Evolutionary conservation across 2,113 vertebrate species (phyloP), one percentile per base, ranked within the genome.

Genomic region (Dipodomys merriami): DNA sequence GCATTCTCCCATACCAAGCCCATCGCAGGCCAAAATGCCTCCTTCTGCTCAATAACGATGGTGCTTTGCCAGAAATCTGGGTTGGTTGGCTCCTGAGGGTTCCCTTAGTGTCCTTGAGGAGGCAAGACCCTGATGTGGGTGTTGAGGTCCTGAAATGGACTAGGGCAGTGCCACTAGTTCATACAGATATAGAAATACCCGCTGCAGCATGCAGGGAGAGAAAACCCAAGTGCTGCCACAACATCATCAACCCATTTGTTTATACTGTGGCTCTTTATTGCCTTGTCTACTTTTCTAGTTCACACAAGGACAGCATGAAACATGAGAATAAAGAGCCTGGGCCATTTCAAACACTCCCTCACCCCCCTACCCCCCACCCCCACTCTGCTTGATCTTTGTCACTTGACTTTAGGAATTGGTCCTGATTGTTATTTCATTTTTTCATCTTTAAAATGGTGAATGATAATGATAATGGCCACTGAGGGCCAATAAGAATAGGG

Each of bases 241-340:
- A 18, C 25, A 33, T 22, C 33, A 35, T 27, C 57, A 7, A 10
- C 33, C 25, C n/a, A 11, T 35, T 60, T 73, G 13, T 74, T 74
- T 46, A 18, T 11, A 64, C 39, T 25, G 57, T 76, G 67, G 49
- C 64, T 67, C 44, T 82, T 49, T 46, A 85, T 69, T 33, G 67
- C 35, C 74, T 46, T 30, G 5, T 57, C 78, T 77, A 9, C 25
- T 60, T 84, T 64, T 65, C 18, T 23, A 83, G 1, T 4, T 27
- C 35, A 83, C 30, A 13, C 11, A 35, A 30, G 1, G 33, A 30
- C 1, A 67, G 4, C 0, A 10, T 2, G 39, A 0, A 81, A 35
- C 13, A 11, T 0, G 2, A 35, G 6, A 11, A 79, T 72, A 81
- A 29, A 57, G 60, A 27, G 1, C 6, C 3, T 1, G 3, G 30